These are phyloP conservation scores for Indicator indicator DNA, from an alignment of 2,113 vertebrate species.

Conservation along the genomic window DNA sequence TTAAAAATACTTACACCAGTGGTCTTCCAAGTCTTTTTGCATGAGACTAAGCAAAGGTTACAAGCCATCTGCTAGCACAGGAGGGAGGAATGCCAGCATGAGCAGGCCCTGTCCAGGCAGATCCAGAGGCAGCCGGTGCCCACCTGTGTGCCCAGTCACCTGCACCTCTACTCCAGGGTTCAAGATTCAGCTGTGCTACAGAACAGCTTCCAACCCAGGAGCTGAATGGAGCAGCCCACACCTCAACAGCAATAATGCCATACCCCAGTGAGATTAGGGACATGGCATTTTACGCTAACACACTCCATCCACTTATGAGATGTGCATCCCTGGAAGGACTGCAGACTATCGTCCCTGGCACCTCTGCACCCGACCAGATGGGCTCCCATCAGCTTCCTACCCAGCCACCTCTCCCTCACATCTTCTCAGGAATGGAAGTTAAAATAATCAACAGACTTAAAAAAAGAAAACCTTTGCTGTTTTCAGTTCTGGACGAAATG, in stretches of 20 bases:
- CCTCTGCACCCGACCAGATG: not conserved
- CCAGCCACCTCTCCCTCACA: not conserved
- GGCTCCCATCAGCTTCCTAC: not conserved
- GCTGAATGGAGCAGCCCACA: not conserved
- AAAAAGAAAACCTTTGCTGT: not conserved
- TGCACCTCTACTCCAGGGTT: accelerated
- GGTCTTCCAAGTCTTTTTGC: not conserved
- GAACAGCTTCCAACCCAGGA: not conserved
- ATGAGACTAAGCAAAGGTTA: accelerated
- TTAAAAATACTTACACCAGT: not conserved
- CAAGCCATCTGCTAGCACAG: not conserved
- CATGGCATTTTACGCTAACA: accelerated
- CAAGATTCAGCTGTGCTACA: not conserved
- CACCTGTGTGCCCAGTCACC: not conserved
- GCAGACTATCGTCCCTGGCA: not conserved
- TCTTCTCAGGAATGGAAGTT: not conserved
- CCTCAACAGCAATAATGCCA: accelerated
- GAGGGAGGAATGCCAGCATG: accelerated
- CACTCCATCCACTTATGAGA: accelerated
- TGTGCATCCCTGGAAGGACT: not conserved
- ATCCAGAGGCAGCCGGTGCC: accelerated
- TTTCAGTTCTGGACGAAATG: not conserved
- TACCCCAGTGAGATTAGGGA: accelerated
- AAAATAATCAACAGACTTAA: not conserved
- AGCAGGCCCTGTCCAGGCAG: not conserved